phyloP scores from a whole-genome alignment of 2,113 vertebrate genomes.

The Tragelaphus scriptus region DNA sequence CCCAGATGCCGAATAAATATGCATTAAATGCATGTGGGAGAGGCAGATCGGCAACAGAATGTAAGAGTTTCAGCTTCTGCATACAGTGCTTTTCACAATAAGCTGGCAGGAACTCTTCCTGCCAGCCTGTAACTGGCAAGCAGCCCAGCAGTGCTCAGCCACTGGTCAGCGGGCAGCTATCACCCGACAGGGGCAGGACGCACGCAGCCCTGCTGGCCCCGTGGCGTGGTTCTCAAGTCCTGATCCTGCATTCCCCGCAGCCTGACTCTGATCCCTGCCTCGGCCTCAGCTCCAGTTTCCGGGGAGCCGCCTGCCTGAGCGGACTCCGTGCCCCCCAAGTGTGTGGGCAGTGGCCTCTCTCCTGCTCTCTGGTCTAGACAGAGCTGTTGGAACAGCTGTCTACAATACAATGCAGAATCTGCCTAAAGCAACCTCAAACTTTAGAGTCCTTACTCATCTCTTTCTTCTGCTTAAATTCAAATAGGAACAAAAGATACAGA shows the following conservation, averaged over 20 bases:
- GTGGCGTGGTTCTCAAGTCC: not conserved
- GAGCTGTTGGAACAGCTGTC: not conserved
- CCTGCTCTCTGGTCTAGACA: not conserved
- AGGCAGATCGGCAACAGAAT: not conserved
- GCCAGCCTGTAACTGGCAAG: not conserved
- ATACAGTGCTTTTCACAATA: not conserved
- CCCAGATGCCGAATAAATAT: not conserved
- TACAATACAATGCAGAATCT: not conserved
- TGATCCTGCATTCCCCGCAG: not conserved
- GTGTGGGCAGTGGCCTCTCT: not conserved
- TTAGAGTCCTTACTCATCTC: not conserved
- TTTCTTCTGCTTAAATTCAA: conserved; percentile 3
- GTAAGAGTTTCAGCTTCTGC: not conserved
- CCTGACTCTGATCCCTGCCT: not conserved
- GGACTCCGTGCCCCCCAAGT: not conserved
- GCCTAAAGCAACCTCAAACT: not conserved
- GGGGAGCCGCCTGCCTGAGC: not conserved
- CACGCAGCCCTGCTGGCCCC: not conserved
- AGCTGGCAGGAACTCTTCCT: not conserved
- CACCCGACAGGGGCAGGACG: not conserved
- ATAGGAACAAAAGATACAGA: not conserved
- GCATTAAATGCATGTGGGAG: not conserved
- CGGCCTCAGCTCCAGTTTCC: not conserved
- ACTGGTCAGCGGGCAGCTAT: not conserved
- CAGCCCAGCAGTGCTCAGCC: not conserved